Evolutionary conservation across 2,113 vertebrate species (phyloP).

Genomic region (Carettochelys insculpta): DNA sequence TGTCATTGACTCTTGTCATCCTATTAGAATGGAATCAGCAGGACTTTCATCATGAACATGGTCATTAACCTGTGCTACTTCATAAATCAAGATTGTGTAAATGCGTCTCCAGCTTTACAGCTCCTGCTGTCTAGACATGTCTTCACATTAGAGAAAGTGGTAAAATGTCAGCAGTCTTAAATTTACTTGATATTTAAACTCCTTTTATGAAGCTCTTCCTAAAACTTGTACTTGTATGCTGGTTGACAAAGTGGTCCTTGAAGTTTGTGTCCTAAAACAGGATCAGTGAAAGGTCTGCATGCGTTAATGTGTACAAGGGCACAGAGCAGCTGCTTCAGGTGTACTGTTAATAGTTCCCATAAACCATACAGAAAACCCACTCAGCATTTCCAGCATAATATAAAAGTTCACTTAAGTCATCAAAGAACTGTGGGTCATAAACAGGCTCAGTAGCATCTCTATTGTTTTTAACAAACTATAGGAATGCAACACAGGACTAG

Average conservation of each 20-base stretch:
- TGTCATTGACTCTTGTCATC: conserved; percentile 56
- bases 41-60: neutral
- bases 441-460: neutral
- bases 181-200: conserved; percentile 9
- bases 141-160: neutral
- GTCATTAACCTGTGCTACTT: conserved; percentile 8
- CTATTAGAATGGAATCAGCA: conserved; percentile 27
- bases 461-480: neutral
- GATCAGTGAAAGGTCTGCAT: neutral
- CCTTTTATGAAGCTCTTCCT: neutral
- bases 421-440: neutral
- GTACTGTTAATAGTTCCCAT: neutral
- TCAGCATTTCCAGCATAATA: neutral
- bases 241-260: neutral
- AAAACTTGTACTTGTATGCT: neutral
- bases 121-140: neutral
- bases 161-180: neutral
- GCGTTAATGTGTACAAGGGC: neutral
- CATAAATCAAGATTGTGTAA: neutral
- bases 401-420: neutral
- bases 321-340: neutral
- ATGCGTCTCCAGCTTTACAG: neutral
- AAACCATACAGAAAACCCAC: neutral
- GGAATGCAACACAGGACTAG: neutral
- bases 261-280: neutral